Evolutionary conservation across 2,113 vertebrate genomes (phyloP).

Genomic region (Percopsis transmontana): DNA sequence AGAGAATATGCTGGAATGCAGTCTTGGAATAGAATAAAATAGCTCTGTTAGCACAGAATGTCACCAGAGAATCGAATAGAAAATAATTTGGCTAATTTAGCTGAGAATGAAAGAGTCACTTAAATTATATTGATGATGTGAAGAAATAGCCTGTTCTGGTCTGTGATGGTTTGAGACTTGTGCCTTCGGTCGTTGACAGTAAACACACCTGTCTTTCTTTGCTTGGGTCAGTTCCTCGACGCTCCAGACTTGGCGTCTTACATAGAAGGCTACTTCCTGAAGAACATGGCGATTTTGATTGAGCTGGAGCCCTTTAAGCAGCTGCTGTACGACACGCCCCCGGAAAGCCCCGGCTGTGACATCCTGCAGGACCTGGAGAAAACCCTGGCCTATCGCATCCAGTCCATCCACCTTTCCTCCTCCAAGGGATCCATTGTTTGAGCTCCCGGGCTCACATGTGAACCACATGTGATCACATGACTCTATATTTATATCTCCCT

Average conservation of each 20-base stretch:
- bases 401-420: conserved; percentile 97
- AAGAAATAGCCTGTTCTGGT: too few relatives aligned
- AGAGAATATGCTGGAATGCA: background rate
- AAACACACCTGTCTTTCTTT: background rate
- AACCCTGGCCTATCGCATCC: conserved; percentile 91
- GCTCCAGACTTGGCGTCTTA: conserved; percentile 90
- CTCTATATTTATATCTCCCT: background rate
- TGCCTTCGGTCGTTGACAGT: background rate
- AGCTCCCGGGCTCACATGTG: conserved; percentile 43
- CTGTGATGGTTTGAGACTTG: background rate
- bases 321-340: conserved; percentile 89
- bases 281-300: conserved; percentile 97
- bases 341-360: conserved; percentile 84
- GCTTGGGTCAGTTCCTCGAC: conserved; percentile 85
- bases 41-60: background rate
- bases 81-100: background rate
- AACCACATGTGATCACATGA: conserved; percentile 5
- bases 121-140: too few relatives aligned
- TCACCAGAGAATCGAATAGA: background rate
- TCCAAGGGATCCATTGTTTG: conserved; percentile 97
- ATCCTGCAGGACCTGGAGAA: conserved; percentile 93
- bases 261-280: conserved; percentile 96
- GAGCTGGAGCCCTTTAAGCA: conserved; percentile 97
- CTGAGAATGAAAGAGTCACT: too few relatives aligned
- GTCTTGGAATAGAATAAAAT: background rate